Evolutionary conservation across 2,888 invertebrate species (phyloP), one percentile per base, ranked within the genome.

Genomic region (Yponomeuta cagnagella): DNA sequence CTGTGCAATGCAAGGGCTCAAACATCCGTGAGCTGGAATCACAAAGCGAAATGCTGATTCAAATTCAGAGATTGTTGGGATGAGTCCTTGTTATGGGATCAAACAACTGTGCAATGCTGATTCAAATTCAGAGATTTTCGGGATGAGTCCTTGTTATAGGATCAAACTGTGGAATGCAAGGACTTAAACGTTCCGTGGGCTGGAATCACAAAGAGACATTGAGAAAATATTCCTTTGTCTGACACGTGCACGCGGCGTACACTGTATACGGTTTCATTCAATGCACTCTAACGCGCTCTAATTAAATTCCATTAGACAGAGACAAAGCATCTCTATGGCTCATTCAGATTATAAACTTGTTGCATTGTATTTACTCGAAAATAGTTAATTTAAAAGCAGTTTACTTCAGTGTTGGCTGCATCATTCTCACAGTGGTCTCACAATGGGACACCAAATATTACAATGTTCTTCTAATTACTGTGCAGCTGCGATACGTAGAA

Each of bases 191-290:
- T 15, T 58, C 15, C 15, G 15, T 15, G 12, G 15, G 52, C 15
- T 58, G 52, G 12, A 58, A 58, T 15, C 15, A 58, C 52, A 58
- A 58, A 58, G 65, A 9, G 33, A 10, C 30, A 65, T 65, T 33
- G 65, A 31, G 33, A 31, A 33, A 65, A 65, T 65, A 65, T 65
- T 65, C 65, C 65, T 12, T 65, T 65, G 65, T 65, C 33, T 65
- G 33, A 33, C 65, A 33, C 65, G 65, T 65, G 65, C 31, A 65
- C 23, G 10, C 52, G 15, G 12, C 52, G 52, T 15, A 15, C 52
- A 58, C 12, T 58, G 52, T 58, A 12, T 58, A 58, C 52, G 52
- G 52, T 58, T 58, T 58, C 52, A 58, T 58, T 58, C 52, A 58
- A 58, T 15, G 52, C 52, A 58, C 52, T 58, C 52, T 58, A 58